These are phyloP conservation scores for Lottia gigantea DNA, from an alignment of 2,888 invertebrate genomes.

Conservation along the genomic window DNA sequence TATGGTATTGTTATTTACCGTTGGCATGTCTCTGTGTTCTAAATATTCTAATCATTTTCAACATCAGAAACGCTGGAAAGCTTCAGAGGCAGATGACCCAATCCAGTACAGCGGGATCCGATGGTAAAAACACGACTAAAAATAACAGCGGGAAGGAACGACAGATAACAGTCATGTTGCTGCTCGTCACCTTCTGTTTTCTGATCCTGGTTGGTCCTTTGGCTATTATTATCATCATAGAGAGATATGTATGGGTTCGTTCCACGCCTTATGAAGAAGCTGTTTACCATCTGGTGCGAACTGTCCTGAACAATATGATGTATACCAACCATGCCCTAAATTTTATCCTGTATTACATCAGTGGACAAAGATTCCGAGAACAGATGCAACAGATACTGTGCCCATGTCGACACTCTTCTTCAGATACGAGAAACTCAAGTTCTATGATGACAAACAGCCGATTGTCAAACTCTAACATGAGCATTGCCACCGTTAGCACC, in stretches of 20 bases:
- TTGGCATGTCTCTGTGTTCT: constrained; percentile 18
- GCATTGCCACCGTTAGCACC: background rate
- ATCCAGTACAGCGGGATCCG: background rate
- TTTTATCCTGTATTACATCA: constrained; percentile 28
- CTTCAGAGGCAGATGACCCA: constrained; percentile 14
- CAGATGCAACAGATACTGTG: constrained; percentile 13
- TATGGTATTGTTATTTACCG: constrained; percentile 26
- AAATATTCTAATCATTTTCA: constrained; percentile 24
- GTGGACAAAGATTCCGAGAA: constrained; percentile 22
- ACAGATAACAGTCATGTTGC: constrained; percentile 26
- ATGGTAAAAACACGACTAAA: background rate
- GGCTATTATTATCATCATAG: constrained; percentile 28
- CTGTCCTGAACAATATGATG: constrained; percentile 25
- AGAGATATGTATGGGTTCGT: constrained; percentile 18
- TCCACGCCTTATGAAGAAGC: constrained; percentile 17
- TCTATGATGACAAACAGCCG: background rate
- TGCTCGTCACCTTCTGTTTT: constrained; percentile 26
- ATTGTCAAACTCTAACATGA: background rate
- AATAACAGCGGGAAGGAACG: constrained; percentile 8
- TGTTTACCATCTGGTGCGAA: constrained; percentile 21
- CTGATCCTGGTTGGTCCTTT: constrained; percentile 25
- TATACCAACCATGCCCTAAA: constrained; percentile 32
- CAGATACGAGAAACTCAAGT: background rate
- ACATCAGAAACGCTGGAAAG: constrained; percentile 15
- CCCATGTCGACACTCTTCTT: background rate